phyloP scores from a whole-genome alignment of 2,113 vertebrate genomes.

The Mormoops blainvillei region DNA sequence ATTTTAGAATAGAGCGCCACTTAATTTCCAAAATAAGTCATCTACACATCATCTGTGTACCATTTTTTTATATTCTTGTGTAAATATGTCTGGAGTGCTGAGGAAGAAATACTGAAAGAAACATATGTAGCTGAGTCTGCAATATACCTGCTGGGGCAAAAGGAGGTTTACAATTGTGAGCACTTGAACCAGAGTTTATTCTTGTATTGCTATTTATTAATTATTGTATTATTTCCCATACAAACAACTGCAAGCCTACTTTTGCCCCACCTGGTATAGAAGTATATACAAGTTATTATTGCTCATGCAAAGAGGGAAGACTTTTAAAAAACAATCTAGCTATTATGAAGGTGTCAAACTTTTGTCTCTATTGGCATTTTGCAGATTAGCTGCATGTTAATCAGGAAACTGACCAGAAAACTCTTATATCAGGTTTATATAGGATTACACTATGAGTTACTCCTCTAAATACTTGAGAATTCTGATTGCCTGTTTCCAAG shows the following conservation, averaged over 20 bases:
- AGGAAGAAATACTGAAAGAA: background rate
- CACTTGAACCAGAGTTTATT: background rate
- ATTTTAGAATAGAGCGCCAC: background rate
- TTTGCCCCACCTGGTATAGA: background rate
- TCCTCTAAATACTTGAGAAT: conserved; percentile 11
- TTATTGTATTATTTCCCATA: background rate
- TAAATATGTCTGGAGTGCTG: background rate
- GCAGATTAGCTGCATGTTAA: background rate
- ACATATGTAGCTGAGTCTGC: background rate
- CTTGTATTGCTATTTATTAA: background rate
- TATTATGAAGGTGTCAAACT: background rate
- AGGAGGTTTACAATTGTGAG: too few species aligned
- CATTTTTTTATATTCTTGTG: background rate
- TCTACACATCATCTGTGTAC: background rate
- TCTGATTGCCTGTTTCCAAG: background rate
- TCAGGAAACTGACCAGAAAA: background rate
- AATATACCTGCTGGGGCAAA: background rate
- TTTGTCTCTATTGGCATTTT: background rate
- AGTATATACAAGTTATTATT: background rate
- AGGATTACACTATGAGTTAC: background rate
- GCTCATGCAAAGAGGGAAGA: background rate
- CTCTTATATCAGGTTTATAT: background rate
- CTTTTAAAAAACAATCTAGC: background rate
- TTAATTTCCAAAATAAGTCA: conserved; percentile 5
- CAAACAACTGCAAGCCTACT: background rate